Evolutionary conservation across 2,113 vertebrate species (phyloP).

Genomic region (Rhegmatorhina hoffmannsi): DNA sequence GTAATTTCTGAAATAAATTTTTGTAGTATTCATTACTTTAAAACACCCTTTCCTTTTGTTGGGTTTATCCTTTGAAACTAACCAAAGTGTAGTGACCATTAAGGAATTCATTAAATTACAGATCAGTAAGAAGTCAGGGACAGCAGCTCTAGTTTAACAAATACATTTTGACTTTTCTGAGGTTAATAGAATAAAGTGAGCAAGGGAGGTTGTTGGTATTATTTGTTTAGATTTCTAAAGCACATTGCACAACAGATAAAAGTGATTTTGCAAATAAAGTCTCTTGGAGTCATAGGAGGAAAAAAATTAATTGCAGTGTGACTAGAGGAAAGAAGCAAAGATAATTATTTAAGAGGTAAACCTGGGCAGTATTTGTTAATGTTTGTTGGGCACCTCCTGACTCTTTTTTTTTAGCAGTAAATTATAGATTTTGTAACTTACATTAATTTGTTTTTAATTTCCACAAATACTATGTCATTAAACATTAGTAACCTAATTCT

Average conservation of each 20-base stretch:
- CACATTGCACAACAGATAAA: constrained; percentile 53
- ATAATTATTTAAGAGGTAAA: background rate
- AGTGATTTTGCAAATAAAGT: constrained; percentile 54
- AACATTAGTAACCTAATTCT: background rate
- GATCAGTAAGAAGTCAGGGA: background rate
- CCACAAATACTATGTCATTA: background rate
- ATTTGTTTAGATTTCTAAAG: constrained; percentile 70
- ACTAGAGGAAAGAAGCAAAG: background rate
- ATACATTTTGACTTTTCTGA: constrained; percentile 35
- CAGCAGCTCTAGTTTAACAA: background rate
- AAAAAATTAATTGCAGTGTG: constrained; percentile 20
- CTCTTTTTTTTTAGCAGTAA: background rate
- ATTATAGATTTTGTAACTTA: background rate
- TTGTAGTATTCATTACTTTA: background rate
- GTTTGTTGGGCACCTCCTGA: background rate
- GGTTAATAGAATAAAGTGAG: constrained; percentile 36
- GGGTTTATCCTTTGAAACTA: background rate
- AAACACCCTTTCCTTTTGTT: background rate
- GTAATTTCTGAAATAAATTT: background rate
- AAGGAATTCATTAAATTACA: background rate
- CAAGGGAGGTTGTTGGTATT: constrained; percentile 18
- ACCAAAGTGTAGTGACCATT: background rate
- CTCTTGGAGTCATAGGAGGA: background rate
- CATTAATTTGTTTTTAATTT: background rate
- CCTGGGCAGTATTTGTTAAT: constrained; percentile 12